Base-by-base conservation (phyloP, 2,888 invertebrate species). In the Ophion costatus region DNA sequence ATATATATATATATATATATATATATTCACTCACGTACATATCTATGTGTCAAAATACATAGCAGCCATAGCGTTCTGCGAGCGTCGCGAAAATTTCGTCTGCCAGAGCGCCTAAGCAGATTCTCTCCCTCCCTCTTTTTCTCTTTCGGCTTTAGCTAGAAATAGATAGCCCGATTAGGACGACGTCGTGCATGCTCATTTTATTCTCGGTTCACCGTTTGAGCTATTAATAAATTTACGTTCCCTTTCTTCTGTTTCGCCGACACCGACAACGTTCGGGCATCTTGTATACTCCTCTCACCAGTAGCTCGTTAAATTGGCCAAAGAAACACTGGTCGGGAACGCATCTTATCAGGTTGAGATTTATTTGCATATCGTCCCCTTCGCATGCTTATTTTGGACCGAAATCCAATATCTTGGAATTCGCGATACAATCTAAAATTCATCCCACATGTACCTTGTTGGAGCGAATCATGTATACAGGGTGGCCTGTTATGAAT, bases 151-250 rank as follows among this genome's bases (percentile, higher is more conserved):
- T 71, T 83, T 66, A 61, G 88, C 90, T 90, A 90, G 89, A 89
- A 90, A 90, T 90, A 90, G 90, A 90, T 89, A 90, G 88, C 89
- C 90, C 87, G 89, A 89, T 90, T 90, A 88, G 89, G 90, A 75
- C 80, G 83, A 80, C 75, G 66, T 79, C 87, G 87, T 88, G 70
- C 79, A 82, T 88, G 87, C 86, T 87, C 88, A 81, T 89, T 89
- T 89, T 89, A 90, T 90, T 90, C 90, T 88, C 87, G 86, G 88
- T 85, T 82, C 78, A 66, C 73, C 82, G 81, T 82, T 76, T 69
- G 82, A 86, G 76, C 83, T 85, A 88, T 89, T 88, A 88, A 89
- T 81, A 78, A 80, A 82, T 78, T 73, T 78, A 80, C 79, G 71
- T 76, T 80, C 78, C 64, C 79, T 51, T 83, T 83, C 70, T 64